Conservation (phyloP, 1,140 invertebrate species). For the Aphelinus atriplicis region DNA sequence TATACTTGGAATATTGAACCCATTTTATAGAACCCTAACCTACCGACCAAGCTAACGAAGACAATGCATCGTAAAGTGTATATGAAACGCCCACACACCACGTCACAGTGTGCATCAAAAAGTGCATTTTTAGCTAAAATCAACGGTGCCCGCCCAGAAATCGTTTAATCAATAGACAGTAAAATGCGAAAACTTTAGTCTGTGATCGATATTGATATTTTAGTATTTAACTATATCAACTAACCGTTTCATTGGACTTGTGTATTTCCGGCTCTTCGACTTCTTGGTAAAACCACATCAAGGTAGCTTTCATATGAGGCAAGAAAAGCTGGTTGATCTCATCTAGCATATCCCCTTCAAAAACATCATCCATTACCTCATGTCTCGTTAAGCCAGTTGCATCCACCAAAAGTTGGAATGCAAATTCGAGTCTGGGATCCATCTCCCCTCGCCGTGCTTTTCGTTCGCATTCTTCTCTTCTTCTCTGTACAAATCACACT, state of each 20-base stretch:
- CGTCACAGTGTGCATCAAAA: too few relatives aligned
- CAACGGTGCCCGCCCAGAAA: too few relatives aligned
- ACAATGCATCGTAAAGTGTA: too few relatives aligned
- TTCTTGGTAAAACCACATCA: conserved; percentile 93
- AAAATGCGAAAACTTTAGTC: too few relatives aligned
- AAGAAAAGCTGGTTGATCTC: conserved; percentile 89
- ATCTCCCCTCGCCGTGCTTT: conserved; percentile 88
- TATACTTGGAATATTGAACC: too few relatives aligned
- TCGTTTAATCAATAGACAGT: too few relatives aligned
- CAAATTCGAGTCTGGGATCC: conserved; percentile 88
- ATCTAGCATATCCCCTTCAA: conserved; percentile 88
- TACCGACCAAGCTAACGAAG: too few relatives aligned
- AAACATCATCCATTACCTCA: conserved; percentile 89
- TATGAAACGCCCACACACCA: too few relatives aligned
- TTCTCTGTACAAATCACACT: conserved; percentile 68
- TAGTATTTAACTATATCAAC: too few relatives aligned
- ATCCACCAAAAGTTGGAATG: conserved; percentile 86
- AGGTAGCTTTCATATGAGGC: conserved; percentile 85
- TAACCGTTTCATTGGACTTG: conserved; percentile 63
- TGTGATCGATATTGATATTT: too few relatives aligned
- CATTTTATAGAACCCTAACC: too few relatives aligned
- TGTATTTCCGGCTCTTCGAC: conserved; percentile 75
- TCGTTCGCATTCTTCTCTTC: conserved; percentile 89
- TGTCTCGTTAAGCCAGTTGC: conserved; percentile 80
- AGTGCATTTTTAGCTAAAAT: too few relatives aligned